phyloP scores from a whole-genome alignment of 2,888 invertebrate genomes.

The Chorisops tibialis region DNA sequence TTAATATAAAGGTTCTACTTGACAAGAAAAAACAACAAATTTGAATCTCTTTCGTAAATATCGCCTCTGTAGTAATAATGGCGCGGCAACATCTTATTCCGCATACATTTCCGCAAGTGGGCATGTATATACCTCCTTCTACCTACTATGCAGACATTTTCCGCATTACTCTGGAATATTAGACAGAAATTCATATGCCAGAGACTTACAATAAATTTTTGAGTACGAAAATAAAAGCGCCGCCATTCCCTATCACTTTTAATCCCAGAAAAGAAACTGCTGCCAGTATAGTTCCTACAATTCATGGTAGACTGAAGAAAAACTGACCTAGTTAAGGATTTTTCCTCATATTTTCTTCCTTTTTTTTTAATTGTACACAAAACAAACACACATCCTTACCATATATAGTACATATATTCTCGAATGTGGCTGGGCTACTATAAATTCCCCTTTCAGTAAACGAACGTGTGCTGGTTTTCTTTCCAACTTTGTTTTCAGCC shows the following conservation, averaged over 20 bases:
- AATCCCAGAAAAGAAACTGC: not conserved
- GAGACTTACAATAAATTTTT: slow-evolving; percentile 21
- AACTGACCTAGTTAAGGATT: slow-evolving; percentile 13
- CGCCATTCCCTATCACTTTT: not conserved
- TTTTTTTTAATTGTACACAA: slow-evolving; percentile 2
- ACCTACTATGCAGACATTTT: slow-evolving; percentile 6
- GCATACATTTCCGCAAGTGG: not conserved
- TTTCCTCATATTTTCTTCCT: not conserved
- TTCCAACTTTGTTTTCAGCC: slow-evolving; percentile 4
- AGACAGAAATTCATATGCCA: slow-evolving; percentile 17
- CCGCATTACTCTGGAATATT: slow-evolving; percentile 19
- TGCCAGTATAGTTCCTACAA: not conserved
- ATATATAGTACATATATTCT: too few relatives aligned
- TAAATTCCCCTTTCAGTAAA: not conserved
- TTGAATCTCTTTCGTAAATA: too few relatives aligned
- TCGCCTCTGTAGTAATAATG: too few relatives aligned
- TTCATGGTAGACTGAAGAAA: not conserved
- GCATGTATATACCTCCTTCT: not conserved
- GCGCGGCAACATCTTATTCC: slow-evolving; percentile 16
- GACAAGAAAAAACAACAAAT: too few relatives aligned
- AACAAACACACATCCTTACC: too few relatives aligned
- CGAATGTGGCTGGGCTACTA: not conserved
- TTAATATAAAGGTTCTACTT: too few relatives aligned
- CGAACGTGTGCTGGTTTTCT: not conserved
- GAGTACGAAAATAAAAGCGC: slow-evolving; percentile 11